Percentiles rank a stretch among this genome's conserved stretches.
Conservation (phyloP, 2,113 vertebrate species). For the Oxygymnocypris stewartii region DNA sequence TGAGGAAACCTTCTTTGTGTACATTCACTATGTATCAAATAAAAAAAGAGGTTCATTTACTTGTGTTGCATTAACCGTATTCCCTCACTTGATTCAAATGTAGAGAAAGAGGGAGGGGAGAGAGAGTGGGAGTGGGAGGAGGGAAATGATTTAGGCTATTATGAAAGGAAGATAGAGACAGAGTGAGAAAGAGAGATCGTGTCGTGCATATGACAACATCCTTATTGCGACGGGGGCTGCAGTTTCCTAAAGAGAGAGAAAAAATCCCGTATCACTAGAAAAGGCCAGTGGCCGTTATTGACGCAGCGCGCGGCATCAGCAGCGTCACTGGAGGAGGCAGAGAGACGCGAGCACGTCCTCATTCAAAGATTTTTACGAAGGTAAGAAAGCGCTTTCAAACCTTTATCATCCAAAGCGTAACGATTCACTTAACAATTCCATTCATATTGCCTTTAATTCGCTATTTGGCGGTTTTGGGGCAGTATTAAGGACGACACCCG, state of each 20-base stretch:
- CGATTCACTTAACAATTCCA: neutral
- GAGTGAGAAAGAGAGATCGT: conserved; percentile 36
- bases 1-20: conserved; percentile 23
- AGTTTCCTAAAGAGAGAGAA: conserved; percentile 60
- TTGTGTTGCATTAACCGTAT: neutral
- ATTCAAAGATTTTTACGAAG: conserved; percentile 19
- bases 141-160: conserved; percentile 44
- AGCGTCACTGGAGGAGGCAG: conserved; percentile 16
- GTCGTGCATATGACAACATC: conserved; percentile 67
- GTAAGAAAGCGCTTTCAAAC: conserved; percentile 18
- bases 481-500: neutral
- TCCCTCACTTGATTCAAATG: conserved; percentile 20
- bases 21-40: neutral
- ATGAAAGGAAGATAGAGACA: conserved; percentile 40
- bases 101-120: conserved; percentile 44
- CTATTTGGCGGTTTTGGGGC: neutral
- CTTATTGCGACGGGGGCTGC: conserved; percentile 81
- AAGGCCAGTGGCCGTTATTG: conserved; percentile 39
- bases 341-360: conserved; percentile 14
- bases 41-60: conserved; percentile 11
- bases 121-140: conserved; percentile 37
- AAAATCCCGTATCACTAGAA: conserved; percentile 12
- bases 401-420: neutral
- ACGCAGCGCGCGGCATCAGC: conserved; percentile 29
- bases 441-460: neutral